Evolutionary conservation across 2,888 invertebrate genomes (phyloP).

Genomic region (Scaptomyza cyrtandrae): DNA sequence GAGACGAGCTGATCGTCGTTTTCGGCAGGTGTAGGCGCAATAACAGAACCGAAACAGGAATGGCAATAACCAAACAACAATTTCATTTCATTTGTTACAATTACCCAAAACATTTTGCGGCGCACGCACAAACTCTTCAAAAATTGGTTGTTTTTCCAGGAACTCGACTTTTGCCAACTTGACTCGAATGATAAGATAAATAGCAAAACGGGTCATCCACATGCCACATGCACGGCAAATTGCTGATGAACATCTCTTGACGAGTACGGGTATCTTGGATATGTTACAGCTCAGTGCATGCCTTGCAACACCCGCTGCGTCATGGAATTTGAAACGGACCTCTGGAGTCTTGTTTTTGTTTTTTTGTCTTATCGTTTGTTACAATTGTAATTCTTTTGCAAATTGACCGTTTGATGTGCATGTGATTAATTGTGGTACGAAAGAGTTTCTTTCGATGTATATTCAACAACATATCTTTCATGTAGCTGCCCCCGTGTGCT

Average conservation of each 20-base stretch:
- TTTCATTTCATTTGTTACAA: conserved; percentile 66
- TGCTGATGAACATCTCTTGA: conserved; percentile 32
- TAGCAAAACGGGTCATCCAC: conserved; percentile 58
- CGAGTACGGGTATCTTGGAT: conserved; percentile 31
- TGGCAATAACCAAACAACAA: conserved; percentile 6
- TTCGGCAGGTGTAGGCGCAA: conserved; percentile 59
- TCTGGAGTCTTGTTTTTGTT: background rate
- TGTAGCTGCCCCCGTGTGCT: conserved; percentile 32
- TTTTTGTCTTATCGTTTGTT: conserved; percentile 45
- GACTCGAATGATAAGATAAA: conserved; percentile 68
- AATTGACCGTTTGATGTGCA: conserved; percentile 50
- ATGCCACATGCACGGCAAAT: conserved; percentile 40
- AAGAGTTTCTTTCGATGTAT: conserved; percentile 63
- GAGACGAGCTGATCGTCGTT: conserved; percentile 20
- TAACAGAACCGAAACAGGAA: conserved; percentile 31
- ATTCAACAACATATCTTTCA: background rate
- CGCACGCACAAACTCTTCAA: conserved; percentile 32
- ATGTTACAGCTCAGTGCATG: conserved; percentile 32
- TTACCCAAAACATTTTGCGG: conserved; percentile 68
- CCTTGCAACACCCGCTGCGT: conserved; percentile 59
- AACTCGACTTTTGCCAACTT: conserved; percentile 63
- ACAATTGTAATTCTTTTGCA: conserved; percentile 56
- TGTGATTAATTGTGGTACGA: conserved; percentile 64
- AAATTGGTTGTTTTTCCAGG: conserved; percentile 29
- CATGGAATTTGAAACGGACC: conserved; percentile 16